These are phyloP conservation scores for Crocallis elinguaria DNA, from an alignment of 2,888 invertebrate species.

Conservation along the genomic window DNA sequence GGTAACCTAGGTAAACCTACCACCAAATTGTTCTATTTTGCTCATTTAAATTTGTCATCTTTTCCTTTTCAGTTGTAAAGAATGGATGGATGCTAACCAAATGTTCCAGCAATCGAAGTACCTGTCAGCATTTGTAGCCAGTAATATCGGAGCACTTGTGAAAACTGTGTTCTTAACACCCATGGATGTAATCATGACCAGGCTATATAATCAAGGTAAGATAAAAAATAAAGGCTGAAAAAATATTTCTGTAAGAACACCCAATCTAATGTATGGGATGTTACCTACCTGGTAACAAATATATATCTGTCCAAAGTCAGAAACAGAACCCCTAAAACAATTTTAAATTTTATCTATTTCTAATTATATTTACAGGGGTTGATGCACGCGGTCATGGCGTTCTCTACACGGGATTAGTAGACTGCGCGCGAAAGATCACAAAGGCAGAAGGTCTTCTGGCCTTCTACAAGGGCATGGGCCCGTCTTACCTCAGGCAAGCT, in stretches of 20 bases:
- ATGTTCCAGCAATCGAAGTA: conserved; percentile 85
- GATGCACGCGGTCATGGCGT: conserved; percentile 87
- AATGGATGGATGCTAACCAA: conserved; percentile 75
- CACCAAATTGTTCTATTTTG: too few species aligned
- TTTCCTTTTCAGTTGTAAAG: conserved; percentile 76
- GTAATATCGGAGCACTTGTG: conserved; percentile 90
- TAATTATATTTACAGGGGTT: conserved; percentile 73
- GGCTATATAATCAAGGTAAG: conserved; percentile 94
- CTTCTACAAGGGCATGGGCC: conserved; percentile 96
- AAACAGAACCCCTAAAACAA: too few species aligned
- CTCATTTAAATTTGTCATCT: too few species aligned
- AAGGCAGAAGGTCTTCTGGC: conserved; percentile 91
- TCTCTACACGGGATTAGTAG: conserved; percentile 89
- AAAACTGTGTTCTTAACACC: conserved; percentile 93
- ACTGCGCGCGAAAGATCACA: conserved; percentile 91
- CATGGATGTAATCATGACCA: conserved; percentile 94
- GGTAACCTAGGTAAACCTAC: too few species aligned
- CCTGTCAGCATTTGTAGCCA: conserved; percentile 89
- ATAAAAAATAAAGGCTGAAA: too few species aligned
- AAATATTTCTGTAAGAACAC: too few species aligned
- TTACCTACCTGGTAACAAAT: too few species aligned
- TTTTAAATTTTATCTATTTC: too few species aligned
- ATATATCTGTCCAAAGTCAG: too few species aligned
- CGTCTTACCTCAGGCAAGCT: conserved; percentile 95
- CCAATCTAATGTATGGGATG: too few species aligned